Evolutionary conservation across 1,140 invertebrate genomes (phyloP).

Genomic region (Pentalonia nigronervosa): DNA sequence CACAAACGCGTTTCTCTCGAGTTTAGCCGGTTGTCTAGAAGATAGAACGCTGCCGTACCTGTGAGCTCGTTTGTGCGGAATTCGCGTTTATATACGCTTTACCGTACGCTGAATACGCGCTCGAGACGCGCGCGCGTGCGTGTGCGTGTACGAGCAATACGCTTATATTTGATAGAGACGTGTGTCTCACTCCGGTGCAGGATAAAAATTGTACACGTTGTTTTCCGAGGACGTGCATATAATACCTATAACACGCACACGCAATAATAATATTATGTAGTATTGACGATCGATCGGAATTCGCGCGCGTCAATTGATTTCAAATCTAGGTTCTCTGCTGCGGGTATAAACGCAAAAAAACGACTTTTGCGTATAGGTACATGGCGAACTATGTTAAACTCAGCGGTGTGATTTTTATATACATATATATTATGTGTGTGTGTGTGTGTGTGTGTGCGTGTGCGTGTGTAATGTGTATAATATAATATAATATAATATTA

Average conservation of each 20-base stretch:
- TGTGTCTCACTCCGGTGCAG: neutral
- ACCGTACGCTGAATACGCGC: neutral
- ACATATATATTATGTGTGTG: neutral
- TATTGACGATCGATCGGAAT: conserved; percentile 11
- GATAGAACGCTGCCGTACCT: neutral
- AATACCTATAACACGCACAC: neutral
- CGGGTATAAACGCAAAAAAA: neutral
- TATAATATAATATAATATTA: too few relatives aligned
- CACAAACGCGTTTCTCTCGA: neutral
- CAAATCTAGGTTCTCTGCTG: neutral
- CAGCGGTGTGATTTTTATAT: neutral
- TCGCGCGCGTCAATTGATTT: neutral
- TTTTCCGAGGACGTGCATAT: neutral
- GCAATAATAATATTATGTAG: neutral
- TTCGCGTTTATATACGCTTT: neutral
- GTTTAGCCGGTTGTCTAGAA: neutral
- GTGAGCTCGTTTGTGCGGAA: conserved; percentile 23
- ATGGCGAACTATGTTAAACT: neutral
- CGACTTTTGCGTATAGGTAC: neutral
- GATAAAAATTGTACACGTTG: neutral
- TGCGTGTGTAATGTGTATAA: neutral
- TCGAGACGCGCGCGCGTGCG: neutral
- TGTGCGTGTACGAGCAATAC: neutral
- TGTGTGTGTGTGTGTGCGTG: neutral
- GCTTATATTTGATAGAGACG: neutral